A percentile compares a stretch with the other conserved stretches of the same genome.
Conservation (phyloP, 1,140 invertebrate species). For the Gryllus bimaculatus region DNA sequence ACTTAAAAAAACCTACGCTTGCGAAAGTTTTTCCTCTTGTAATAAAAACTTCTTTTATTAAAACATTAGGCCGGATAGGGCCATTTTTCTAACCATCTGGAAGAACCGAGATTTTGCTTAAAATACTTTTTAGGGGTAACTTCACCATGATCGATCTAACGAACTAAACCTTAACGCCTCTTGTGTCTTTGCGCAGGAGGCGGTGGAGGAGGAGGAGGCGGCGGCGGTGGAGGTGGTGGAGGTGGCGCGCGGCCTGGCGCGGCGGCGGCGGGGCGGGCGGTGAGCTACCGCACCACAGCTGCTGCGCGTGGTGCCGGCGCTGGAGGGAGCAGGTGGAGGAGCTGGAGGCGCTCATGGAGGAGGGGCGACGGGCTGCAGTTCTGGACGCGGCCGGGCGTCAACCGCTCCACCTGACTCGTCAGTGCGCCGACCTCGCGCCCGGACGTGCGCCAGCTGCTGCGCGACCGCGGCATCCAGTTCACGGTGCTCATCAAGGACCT, state of each 20-base stretch:
- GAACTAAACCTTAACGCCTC: no score
- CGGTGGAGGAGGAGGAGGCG: background rate
- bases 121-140: no score
- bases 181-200: no score
- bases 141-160: no score
- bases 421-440: slow-evolving; percentile 51
- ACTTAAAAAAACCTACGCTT: no score
- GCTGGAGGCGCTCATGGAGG: slow-evolving; percentile 30
- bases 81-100: no score
- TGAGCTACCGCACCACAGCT: slow-evolving; percentile 36
- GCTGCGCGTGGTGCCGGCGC: slow-evolving; percentile 31
- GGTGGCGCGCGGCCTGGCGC: no score
- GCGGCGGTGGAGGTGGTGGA: background rate
- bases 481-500: slow-evolving; percentile 62
- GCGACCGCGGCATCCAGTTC: slow-evolving; percentile 50
- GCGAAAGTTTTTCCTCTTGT: no score
- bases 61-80: no score
- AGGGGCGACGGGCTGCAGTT: slow-evolving; percentile 42
- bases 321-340: slow-evolving; percentile 28
- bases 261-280: background rate
- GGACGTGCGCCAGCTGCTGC: slow-evolving; percentile 55
- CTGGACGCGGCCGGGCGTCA: slow-evolving; percentile 42
- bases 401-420: slow-evolving; percentile 57
- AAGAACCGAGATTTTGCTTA: no score
- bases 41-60: no score